Evolutionary conservation across 2,797 vertebrate genomes (phyloP), one percentile per base, ranked within the genome.

Genomic region (Simalia tracyae): DNA sequence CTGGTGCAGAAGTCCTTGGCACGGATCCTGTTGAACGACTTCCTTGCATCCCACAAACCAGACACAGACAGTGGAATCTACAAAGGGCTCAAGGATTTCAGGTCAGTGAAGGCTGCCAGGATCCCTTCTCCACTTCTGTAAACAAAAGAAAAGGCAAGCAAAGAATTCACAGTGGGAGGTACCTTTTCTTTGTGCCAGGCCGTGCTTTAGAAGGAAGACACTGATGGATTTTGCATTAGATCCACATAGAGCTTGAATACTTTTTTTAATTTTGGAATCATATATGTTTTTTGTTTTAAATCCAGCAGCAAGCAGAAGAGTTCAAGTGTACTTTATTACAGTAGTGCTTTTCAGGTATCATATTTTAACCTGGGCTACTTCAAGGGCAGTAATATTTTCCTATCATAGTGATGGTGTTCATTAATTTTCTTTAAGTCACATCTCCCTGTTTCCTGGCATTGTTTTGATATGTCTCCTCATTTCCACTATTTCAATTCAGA

Each of bases 1-100:
- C 91, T 98, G 94, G 96, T 97, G 90, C 98, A 98, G 96, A 98
- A 97, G 57, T 98, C 98, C 0, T 94, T 98, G 93, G 98, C 96
- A 42, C 95, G 97, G 42, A 91, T 98, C 93, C 57, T 98, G 92
- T 95, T 97, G 93, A 97, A 96, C 0, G 98, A 98, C 92, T 98
- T 98, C 95, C 90, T 98, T 89, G 95, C 96, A 0, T 72, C 95
- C 57, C 86, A 94, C 24, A 95, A 88, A 63, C 91, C 92, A 0
- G 91, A 97, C 92, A 94, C 28, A 0, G 92, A 96, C 4, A 0
- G 68, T 0, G 94, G 95, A 17, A 60, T 93, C 88, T 98, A 98
- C 91, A 96, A 97, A 90, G 98, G 94, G 0, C 94, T 98, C 17
- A 97, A 98, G 93, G 88, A 96, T 36, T 98, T 98, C 87, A 92